Evolutionary conservation across 2,113 vertebrate genomes (phyloP), one percentile per base, ranked within the genome.

Genomic region (Herpetotheres cachinnans): DNA sequence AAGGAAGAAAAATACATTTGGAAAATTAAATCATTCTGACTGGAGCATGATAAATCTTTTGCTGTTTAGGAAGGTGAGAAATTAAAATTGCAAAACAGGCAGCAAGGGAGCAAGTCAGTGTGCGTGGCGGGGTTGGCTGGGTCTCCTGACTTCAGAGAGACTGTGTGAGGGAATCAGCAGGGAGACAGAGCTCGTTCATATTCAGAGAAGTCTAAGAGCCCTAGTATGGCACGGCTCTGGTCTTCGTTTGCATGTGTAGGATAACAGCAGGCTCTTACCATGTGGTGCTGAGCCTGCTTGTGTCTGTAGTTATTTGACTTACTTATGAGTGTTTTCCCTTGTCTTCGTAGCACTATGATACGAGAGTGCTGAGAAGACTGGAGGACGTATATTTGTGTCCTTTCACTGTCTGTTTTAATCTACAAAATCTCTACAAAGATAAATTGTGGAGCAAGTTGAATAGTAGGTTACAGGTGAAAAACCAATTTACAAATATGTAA

Each of bases 1-100:
- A 63, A 95, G 30, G 29, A 4, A 18, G 7, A 56, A 94, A 42
- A 73, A 96, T 36, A 92, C 73, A 74, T 97, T 96, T 93, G 74
- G 96, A 96, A 98, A 98, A 97, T 97, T 91, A 97, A 98, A 92
- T 97, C 92, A 97, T 98, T 98, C 95, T 97, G 96, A 96, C 91
- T 77, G 89, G 80, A 94, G 65, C 65, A 52, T 73, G 92, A 95
- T 97, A 93, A 98, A 97, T 97, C 95, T 97, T 93, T 7, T 52
- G 70, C 96, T 95, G 85, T 97, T 98, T 96, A 95, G 97, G 94
- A 97, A 98, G 92, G 95, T 97, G 97, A 96, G 96, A 95, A 97
- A 98, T 98, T 97, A 97, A 97, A 97, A 97, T 97, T 96, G 95
- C 96, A 97, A 94, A 98, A 61, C 72, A 97, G 93, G 44, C 56